Evolutionary conservation across 1,140 invertebrate species (phyloP).

Genomic region (Ephestia elutella): DNA sequence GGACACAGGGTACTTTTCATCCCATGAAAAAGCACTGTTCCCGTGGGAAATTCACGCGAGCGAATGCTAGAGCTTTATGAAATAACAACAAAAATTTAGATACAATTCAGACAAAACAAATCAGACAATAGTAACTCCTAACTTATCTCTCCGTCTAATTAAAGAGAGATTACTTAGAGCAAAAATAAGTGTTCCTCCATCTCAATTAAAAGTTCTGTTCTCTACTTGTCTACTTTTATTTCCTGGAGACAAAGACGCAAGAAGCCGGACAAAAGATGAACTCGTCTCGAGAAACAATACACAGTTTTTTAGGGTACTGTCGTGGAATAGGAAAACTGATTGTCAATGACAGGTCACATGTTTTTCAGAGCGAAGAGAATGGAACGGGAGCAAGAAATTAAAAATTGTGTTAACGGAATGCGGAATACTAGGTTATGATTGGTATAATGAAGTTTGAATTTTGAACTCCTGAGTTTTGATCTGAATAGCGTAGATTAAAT

Average conservation of each 20-base stretch:
- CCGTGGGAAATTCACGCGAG: too few species aligned
- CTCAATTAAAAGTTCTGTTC: constrained; percentile 1
- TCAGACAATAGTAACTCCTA: background rate
- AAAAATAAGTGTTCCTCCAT: background rate
- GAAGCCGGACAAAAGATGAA: background rate
- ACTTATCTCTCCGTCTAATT: background rate
- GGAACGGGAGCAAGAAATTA: background rate
- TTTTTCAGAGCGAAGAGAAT: too few species aligned
- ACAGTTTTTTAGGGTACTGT: background rate
- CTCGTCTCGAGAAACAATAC: background rate
- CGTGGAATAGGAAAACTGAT: background rate
- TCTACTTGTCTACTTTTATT: background rate
- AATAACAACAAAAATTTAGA: too few species aligned
- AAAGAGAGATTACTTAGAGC: background rate
- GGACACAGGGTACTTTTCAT: too few species aligned
- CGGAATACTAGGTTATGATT: background rate
- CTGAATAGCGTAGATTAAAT: too few species aligned
- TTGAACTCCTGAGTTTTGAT: too few species aligned
- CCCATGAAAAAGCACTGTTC: too few species aligned
- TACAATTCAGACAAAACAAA: too few species aligned
- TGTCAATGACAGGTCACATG: background rate
- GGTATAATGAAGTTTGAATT: too few species aligned
- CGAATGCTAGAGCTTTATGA: too few species aligned
- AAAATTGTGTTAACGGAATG: background rate
- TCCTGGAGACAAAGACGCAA: background rate